A percentile compares a stretch with the other conserved stretches of the same genome.
These are phyloP conservation scores for Ceramica pisi DNA, from an alignment of 2,888 invertebrate genomes.

Conservation along the genomic window DNA sequence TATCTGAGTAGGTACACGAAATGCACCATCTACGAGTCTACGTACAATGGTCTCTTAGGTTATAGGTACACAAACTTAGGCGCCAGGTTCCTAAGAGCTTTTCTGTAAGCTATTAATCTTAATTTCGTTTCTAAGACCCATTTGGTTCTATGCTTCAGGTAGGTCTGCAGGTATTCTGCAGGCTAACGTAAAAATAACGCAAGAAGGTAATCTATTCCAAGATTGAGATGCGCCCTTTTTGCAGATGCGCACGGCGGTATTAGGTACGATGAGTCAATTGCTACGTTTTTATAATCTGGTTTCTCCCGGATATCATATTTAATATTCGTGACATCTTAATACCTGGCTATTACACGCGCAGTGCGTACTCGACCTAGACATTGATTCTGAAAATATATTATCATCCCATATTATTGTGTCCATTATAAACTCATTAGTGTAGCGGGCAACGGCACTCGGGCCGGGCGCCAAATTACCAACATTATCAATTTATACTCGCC, in stretches of 20 bases:
- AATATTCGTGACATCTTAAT: conserved; percentile 59
- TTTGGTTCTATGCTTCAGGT: neutral
- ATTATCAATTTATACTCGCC: conserved; percentile 90
- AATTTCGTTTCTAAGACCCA: neutral
- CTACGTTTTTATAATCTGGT: conserved; percentile 38
- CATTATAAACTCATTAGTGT: conserved; percentile 91
- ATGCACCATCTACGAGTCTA: neutral
- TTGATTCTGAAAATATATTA: conserved; percentile 89
- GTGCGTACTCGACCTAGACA: conserved; percentile 85
- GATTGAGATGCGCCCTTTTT: conserved; percentile 20
- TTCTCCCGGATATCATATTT: conserved; percentile 53
- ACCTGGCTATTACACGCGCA: conserved; percentile 61
- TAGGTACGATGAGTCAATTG: conserved; percentile 30
- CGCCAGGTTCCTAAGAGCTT: neutral
- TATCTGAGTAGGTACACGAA: neutral
- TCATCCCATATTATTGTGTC: conserved; percentile 87
- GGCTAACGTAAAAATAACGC: conserved; percentile 15
- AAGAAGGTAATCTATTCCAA: conserved; percentile 14
- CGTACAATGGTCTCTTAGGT: neutral
- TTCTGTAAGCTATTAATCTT: conserved; percentile 1
- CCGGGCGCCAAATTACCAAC: conserved; percentile 90
- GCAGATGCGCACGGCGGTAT: conserved; percentile 7
- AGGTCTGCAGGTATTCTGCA: conserved; percentile 9
- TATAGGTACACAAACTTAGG: neutral
- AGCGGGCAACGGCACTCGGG: conserved; percentile 89